Evolutionary conservation across 2,797 vertebrate species (phyloP).

Genomic region (Sciurus carolinensis): DNA sequence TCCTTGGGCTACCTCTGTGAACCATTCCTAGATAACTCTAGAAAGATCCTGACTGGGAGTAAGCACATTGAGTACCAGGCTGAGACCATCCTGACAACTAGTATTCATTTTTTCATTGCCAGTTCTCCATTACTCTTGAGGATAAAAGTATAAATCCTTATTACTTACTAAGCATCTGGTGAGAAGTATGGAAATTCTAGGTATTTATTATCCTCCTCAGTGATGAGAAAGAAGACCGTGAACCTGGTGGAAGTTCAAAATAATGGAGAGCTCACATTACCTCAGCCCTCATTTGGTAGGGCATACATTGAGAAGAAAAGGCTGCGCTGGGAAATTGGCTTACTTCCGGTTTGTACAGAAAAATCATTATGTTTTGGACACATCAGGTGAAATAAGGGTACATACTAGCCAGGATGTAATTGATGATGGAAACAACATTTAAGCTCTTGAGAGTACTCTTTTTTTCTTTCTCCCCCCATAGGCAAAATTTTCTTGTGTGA

Average conservation of each 20-base stretch:
- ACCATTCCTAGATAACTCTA: neutral
- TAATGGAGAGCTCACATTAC: neutral
- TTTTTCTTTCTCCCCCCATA: neutral
- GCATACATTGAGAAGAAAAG: neutral
- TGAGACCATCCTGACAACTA: neutral
- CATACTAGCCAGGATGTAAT: neutral
- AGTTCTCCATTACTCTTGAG: neutral
- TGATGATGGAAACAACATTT: neutral
- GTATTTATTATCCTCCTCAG: conserved; percentile 20
- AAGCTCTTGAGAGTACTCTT: no score
- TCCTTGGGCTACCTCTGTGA: neutral
- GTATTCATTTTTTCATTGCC: neutral
- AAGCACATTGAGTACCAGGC: no score
- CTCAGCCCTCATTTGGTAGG: neutral
- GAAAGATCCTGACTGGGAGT: neutral
- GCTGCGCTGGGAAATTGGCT: neutral
- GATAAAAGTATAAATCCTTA: neutral
- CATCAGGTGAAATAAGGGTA: neutral
- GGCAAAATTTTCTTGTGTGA: neutral
- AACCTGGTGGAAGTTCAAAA: conserved; percentile 29
- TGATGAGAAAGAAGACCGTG: neutral
- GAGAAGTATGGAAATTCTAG: neutral
- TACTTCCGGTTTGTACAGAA: neutral
- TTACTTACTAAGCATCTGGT: neutral
- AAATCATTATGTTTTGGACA: neutral